Conservation (phyloP, 2,888 invertebrate genomes). For the Gymnosoma rotundatum region DNA sequence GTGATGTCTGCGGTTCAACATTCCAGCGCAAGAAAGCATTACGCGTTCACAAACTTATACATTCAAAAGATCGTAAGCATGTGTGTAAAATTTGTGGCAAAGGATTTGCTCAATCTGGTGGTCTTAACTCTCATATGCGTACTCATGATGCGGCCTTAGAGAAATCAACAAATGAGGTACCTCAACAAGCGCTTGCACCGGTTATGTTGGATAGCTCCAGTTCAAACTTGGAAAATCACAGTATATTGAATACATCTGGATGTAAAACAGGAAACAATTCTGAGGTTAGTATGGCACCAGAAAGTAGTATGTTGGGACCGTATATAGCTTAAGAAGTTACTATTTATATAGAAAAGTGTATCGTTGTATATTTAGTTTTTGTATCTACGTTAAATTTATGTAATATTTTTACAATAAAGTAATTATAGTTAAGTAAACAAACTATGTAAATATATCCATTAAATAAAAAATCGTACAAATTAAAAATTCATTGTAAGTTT, state of each 20-base stretch:
- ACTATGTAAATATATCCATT: conserved; percentile 29
- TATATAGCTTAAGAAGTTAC: conserved; percentile 24
- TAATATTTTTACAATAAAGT: conserved; percentile 22
- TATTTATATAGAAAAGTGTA: background rate
- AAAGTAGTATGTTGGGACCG: conserved; percentile 36
- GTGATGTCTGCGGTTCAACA: conserved; percentile 76
- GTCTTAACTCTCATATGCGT: conserved; percentile 79
- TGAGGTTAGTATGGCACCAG: conserved; percentile 38
- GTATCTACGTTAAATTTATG: background rate
- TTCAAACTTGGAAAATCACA: conserved; percentile 29
- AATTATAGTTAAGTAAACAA: conserved; percentile 7
- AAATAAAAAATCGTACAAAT: background rate
- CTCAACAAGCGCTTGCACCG: background rate
- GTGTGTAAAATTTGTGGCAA: conserved; percentile 78
- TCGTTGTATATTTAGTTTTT: conserved; percentile 18
- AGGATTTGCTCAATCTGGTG: conserved; percentile 79
- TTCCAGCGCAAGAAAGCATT: conserved; percentile 80
- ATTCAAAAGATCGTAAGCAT: conserved; percentile 78
- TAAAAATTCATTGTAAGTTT: background rate
- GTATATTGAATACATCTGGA: background rate
- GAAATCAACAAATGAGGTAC: conserved; percentile 34
- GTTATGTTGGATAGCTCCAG: conserved; percentile 17
- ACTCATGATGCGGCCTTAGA: conserved; percentile 73
- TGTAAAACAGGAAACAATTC: conserved; percentile 6
- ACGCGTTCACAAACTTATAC: conserved; percentile 78